A percentile compares a stretch with the other conserved stretches of the same genome.
phyloP scores from a whole-genome alignment of 2,797 vertebrate genomes.

The Hoplostethus atlanticus region DNA sequence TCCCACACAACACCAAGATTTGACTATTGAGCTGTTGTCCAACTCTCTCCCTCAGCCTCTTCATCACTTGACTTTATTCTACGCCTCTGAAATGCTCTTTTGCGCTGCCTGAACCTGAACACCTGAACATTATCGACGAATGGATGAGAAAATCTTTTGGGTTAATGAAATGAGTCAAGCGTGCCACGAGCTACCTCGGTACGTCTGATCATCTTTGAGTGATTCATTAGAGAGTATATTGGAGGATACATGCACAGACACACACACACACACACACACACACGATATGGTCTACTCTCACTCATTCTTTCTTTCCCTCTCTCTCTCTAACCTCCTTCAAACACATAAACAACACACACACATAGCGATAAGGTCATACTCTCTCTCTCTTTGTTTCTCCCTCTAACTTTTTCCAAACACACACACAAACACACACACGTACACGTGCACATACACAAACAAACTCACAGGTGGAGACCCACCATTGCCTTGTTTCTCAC shows the following conservation, averaged over 20 bases:
- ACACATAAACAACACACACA: not conserved
- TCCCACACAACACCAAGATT: not conserved
- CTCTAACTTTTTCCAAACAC: slow-evolving; percentile 24
- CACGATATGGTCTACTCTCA: not conserved
- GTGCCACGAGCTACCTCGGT: not conserved
- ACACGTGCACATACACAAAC: slow-evolving; percentile 24
- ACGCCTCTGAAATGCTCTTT: not conserved
- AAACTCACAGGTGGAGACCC: slow-evolving; percentile 52
- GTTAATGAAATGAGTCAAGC: slow-evolving; percentile 20
- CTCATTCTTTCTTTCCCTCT: not conserved
- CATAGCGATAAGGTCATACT: not conserved
- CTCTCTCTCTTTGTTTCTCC: not conserved
- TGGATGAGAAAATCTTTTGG: not conserved
- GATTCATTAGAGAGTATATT: not conserved
- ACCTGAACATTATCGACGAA: not conserved
- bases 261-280: not conserved
- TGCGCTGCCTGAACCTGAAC: not conserved
- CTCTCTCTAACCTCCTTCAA: slow-evolving; percentile 2
- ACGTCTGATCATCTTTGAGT: not conserved
- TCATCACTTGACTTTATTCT: slow-evolving; percentile 21
- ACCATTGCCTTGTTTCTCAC: slow-evolving; percentile 63
- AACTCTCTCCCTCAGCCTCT: slow-evolving; percentile 3
- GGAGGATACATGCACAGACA: not conserved
- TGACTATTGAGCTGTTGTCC: slow-evolving; percentile 5
- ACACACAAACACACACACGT: not conserved